Evolutionary conservation across 2,888 invertebrate species (phyloP).

Genomic region (Epirrita christyi): DNA sequence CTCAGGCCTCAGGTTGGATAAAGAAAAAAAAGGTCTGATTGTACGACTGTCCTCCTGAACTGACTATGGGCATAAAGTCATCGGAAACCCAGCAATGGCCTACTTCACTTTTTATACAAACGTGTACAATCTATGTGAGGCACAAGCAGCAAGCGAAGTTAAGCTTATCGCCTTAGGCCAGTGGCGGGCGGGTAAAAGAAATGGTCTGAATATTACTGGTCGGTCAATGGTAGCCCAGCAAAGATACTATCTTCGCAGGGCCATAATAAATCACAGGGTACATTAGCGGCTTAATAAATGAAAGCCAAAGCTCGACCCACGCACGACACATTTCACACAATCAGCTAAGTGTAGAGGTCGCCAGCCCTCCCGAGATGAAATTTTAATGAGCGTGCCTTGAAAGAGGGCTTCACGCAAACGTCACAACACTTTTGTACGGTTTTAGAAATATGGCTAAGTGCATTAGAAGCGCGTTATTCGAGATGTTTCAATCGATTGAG

Average conservation of each 20-base stretch:
- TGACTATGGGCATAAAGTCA: too few relatives aligned
- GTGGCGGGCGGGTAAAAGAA: background rate
- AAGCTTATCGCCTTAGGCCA: constrained; percentile 10
- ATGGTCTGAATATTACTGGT: constrained; percentile 10
- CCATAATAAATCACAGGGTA: constrained; percentile 35
- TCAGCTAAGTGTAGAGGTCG: constrained; percentile 34
- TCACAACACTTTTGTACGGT: constrained; percentile 15
- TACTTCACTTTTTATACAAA: too few relatives aligned
- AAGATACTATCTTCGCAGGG: constrained; percentile 24
- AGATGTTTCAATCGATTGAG: constrained; percentile 15
- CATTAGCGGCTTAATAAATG: constrained; percentile 38
- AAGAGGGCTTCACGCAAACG: constrained; percentile 34
- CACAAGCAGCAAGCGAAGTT: constrained; percentile 4
- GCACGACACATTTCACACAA: constrained; percentile 37
- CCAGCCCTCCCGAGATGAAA: constrained; percentile 41
- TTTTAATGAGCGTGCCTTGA: constrained; percentile 40
- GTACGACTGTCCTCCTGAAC: too few relatives aligned
- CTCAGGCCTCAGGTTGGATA: too few relatives aligned
- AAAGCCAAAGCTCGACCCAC: constrained; percentile 31
- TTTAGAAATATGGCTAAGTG: constrained; percentile 12
- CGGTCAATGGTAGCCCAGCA: constrained; percentile 25
- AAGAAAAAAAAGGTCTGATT: too few relatives aligned
- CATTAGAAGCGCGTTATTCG: constrained; percentile 26
- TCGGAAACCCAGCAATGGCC: too few relatives aligned
- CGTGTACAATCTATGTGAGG: background rate